Evolutionary conservation across 2,888 invertebrate genomes (phyloP), one percentile per base, ranked within the genome.

Genomic region (Eudemis profundana): DNA sequence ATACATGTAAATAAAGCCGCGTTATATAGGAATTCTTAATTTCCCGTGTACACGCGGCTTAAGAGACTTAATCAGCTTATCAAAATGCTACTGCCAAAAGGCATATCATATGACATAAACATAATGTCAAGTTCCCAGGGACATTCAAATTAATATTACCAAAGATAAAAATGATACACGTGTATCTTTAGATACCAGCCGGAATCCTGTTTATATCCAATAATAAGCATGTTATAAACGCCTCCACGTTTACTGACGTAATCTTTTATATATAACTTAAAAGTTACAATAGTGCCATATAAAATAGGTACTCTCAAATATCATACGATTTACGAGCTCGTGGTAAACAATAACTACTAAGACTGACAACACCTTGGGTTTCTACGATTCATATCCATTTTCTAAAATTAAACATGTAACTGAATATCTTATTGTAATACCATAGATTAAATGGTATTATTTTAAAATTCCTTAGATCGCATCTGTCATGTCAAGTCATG

Each of bases 161-260:
- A 14, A 14, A 57, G 42, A 68, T 61, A 64, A 36, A 51, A 36
- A 61, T 53, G 47, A 53, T 50, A 57, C 65, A 63, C 61, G 66
- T 57, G 53, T 65, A 51, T 65, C 47, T 60, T 53, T 59, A 49
- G 51, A 47, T 53, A 53, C 53, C 59, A 47, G 21, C 56, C 65
- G 50, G 56, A 61, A 68, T 68, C 68, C 61, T 68, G 65, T 68
- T 68, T 65, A 46, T 61, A 56, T 65, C 61, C 61, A 57, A n/a
- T n/a, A n/a, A n/a, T n/a, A n/a, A n/a, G 61, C 33, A 54, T 44
- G 12, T 61, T 54, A 47, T 54, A 56, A 65, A 57, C 51, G 46
- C 56, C 56, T 23, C 29, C 65, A 65, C 67, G 64, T 49, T 42
- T 12, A 27, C 14, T 67, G 63, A 67, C 64, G 67, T 66, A 66